Conservation (phyloP, 2,888 invertebrate species). For the Sceliomorpha sp. region DNA sequence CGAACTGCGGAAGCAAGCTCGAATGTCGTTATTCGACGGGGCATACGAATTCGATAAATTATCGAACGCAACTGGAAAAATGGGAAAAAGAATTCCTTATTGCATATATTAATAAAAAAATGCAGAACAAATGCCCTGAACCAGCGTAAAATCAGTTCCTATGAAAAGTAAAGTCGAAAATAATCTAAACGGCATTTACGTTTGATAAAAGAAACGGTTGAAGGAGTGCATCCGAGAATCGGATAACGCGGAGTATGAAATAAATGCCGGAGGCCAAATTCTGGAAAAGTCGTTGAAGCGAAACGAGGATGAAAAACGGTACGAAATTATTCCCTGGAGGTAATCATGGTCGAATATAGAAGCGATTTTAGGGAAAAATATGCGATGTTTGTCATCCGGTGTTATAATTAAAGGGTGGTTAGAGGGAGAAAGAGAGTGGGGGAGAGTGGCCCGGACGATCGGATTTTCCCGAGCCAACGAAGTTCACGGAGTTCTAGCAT, state of each 20-base stretch:
- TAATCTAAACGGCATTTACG: slow-evolving; percentile 16
- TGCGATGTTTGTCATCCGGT: slow-evolving; percentile 64
- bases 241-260: slow-evolving; percentile 27
- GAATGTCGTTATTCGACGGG: background rate
- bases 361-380: slow-evolving; percentile 67
- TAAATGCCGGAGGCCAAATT: slow-evolving; percentile 35
- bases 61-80: too few species aligned
- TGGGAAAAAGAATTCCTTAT: too few species aligned
- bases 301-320: slow-evolving; percentile 38
- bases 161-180: slow-evolving; percentile 15
- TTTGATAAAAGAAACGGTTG: slow-evolving; percentile 24
- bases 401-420: slow-evolving; percentile 63
- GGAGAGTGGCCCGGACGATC: slow-evolving; percentile 25
- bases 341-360: slow-evolving; percentile 56
- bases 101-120: too few species aligned
- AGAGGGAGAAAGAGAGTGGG: too few species aligned
- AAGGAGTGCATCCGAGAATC: slow-evolving; percentile 38
- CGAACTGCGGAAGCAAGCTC: slow-evolving; percentile 8
- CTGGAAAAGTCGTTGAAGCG: slow-evolving; percentile 34
- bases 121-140: too few species aligned
- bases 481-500: slow-evolving; percentile 41
- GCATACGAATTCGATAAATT: background rate
- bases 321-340: slow-evolving; percentile 64
- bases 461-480: slow-evolving; percentile 20
- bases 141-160: background rate